Base-by-base conservation (phyloP, 1,140 invertebrate species). In the Ruditapes philippinarum region DNA sequence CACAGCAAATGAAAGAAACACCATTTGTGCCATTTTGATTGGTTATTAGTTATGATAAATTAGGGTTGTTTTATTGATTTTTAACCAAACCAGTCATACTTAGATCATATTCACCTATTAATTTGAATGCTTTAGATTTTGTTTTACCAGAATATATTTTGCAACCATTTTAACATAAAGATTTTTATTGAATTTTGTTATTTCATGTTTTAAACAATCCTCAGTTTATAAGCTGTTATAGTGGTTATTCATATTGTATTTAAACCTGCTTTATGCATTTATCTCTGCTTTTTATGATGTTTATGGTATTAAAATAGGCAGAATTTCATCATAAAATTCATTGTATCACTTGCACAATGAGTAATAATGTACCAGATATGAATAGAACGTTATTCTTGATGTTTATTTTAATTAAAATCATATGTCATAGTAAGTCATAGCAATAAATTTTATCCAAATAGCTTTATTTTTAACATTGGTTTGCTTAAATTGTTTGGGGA, bases 1-100 rank as follows among this genome's bases (percentile, higher is more conserved):
- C 65, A 68, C 42, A 83, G 65, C 40, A 57, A 65, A 42, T 49
- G 60, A 68, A 62, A 42, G 28, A 68, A n/a, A 82, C 25, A 62
- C 36, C 57, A 62, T 38, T 79, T 82, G 11, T 68, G 40, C 57
- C 54, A 38, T 68, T 68, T 49, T 45, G 36, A 49, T 42, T 45
- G 38, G 28, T 65, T 49, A n/a, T n/a, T n/a, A n/a, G n/a, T n/a
- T n/a, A n/a, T 14, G 36, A 40, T 65, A 38, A 54, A 7, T 14
- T 5, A 62, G 25, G n/a, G 57, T 62, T 62, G 65, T 38, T 70
- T 38, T 40, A 12, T 70, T 12, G 3, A 19, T 9, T 38, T 70
- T 40, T 19, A 70, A 70, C 22, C 22, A 31, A 40, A 31, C 14
- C 14, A 14, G 9, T 70, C 65, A 70, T 25, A 57, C 7, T 62